Evolutionary conservation across 2,797 vertebrate genomes (phyloP).

Genomic region (Danio jaintianensis): DNA sequence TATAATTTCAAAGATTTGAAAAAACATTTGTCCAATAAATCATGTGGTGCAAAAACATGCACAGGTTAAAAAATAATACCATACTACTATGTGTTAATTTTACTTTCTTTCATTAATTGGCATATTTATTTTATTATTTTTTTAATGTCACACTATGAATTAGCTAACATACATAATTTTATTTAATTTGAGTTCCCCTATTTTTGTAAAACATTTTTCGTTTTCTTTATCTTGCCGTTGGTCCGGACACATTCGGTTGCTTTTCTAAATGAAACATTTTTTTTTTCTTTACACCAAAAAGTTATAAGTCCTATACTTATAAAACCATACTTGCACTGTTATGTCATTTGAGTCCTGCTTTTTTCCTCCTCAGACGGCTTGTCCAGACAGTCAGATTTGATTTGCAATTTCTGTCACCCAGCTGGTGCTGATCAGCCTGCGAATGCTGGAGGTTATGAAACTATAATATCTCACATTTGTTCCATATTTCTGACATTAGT

Average conservation of each 20-base stretch:
- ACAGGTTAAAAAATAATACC: background rate
- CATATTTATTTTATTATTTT: no score
- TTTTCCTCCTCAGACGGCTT: background rate
- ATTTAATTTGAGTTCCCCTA: background rate
- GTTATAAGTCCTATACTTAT: background rate
- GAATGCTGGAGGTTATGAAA: conserved; percentile 36
- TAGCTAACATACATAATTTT: no score
- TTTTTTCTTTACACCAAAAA: conserved; percentile 19
- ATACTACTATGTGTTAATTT: background rate
- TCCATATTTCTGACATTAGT: conserved; percentile 34
- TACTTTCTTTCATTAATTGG: no score
- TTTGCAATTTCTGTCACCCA: conserved; percentile 49
- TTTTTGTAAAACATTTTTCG: background rate
- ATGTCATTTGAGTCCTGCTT: conserved; percentile 26
- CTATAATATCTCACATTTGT: conserved; percentile 39
- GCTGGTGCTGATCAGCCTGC: conserved; percentile 31
- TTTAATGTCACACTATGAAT: no score
- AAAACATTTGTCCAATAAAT: background rate
- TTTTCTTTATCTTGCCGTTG: background rate
- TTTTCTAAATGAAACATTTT: background rate
- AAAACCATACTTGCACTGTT: background rate
- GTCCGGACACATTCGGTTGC: background rate
- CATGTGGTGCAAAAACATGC: background rate
- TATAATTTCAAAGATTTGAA: background rate
- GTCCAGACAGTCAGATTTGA: conserved; percentile 31